Evolutionary conservation across 2,113 vertebrate genomes (phyloP).

Genomic region (Forbesichthys papilliferus): DNA sequence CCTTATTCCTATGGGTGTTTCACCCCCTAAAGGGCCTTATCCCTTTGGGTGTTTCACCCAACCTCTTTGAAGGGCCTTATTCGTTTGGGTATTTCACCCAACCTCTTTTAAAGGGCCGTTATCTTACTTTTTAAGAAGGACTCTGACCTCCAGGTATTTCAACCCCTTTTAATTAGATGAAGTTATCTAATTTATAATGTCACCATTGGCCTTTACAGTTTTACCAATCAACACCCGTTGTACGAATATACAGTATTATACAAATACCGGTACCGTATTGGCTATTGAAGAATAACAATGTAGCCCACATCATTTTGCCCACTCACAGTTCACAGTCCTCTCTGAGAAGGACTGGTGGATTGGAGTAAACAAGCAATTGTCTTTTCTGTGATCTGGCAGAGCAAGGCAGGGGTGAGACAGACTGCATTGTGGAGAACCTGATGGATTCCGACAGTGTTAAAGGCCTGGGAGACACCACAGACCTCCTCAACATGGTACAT

Average conservation of each 20-base stretch:
- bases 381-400: slow-evolving; percentile 59
- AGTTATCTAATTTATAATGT: too few species aligned
- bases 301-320: not conserved
- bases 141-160: too few species aligned
- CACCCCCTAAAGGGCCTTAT: too few species aligned
- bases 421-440: slow-evolving; percentile 68
- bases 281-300: not conserved
- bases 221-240: not conserved
- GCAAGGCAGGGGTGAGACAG: slow-evolving; percentile 47
- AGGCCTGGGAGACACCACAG: slow-evolving; percentile 84
- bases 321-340: too few species aligned
- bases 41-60: too few species aligned
- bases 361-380: not conserved
- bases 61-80: too few species aligned
- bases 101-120: too few species aligned
- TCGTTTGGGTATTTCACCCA: too few species aligned
- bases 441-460: slow-evolving; percentile 78
- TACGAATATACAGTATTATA: not conserved
- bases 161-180: too few species aligned
- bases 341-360: not conserved
- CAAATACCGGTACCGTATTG: not conserved
- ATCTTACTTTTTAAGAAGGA: too few species aligned
- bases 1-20: too few species aligned
- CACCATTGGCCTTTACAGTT: too few species aligned
- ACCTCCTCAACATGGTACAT: slow-evolving; percentile 89